Conservation (phyloP, 2,888 invertebrate species). For the Laspeyria flexula region DNA sequence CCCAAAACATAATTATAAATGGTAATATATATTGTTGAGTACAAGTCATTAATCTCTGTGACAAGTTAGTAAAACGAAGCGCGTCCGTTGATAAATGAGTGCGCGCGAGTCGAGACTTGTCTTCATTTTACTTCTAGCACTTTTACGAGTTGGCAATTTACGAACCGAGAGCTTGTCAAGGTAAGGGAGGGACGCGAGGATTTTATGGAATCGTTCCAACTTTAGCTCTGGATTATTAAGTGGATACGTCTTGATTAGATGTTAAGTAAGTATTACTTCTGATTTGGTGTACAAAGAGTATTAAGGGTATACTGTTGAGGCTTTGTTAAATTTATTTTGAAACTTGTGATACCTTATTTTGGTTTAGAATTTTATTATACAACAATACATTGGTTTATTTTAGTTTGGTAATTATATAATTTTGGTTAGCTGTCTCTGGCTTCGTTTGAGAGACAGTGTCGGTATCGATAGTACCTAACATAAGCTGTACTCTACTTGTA, state of each 20-base stretch:
- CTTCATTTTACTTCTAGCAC: slow-evolving; percentile 51
- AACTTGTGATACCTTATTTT: no score
- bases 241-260: slow-evolving; percentile 6
- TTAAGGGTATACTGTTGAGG: no score
- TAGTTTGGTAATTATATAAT: no score
- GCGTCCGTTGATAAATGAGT: slow-evolving; percentile 53
- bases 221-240: background rate
- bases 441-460: no score
- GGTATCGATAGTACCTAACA: no score
- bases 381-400: no score
- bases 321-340: no score
- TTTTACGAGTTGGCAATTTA: slow-evolving; percentile 50
- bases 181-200: slow-evolving; percentile 1
- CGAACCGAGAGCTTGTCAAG: slow-evolving; percentile 6
- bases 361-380: no score
- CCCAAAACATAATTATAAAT: slow-evolving; percentile 42
- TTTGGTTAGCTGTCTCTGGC: no score
- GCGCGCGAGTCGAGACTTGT: slow-evolving; percentile 21
- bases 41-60: slow-evolving; percentile 55
- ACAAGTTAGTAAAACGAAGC: slow-evolving; percentile 58
- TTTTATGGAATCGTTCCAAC: slow-evolving; percentile 6
- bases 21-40: slow-evolving; percentile 36
- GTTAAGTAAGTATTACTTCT: slow-evolving; percentile 2
- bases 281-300: background rate
- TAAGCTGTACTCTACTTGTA: no score